These are phyloP conservation scores for Zelostemma sp. DNA, from an alignment of 1,140 invertebrate genomes.

Conservation along the genomic window DNA sequence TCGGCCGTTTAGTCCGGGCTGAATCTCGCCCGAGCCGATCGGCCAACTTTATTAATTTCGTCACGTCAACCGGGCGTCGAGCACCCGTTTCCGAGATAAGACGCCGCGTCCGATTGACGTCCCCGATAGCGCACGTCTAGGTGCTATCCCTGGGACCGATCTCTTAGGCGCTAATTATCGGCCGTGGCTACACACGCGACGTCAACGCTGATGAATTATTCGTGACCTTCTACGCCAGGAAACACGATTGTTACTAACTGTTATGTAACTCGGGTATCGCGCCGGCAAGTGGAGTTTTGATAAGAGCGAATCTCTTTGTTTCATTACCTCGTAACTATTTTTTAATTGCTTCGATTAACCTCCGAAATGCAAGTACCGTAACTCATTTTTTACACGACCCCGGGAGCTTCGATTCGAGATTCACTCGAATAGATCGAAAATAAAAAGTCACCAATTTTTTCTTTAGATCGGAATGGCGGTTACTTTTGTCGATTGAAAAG, in stretches of 20 bases:
- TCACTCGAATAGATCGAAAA: too few relatives aligned
- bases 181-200: conserved; percentile 3
- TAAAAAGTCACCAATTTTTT: too few relatives aligned
- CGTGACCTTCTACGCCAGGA: not conserved
- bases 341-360: too few relatives aligned
- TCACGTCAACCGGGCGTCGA: conserved; percentile 8
- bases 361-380: too few relatives aligned
- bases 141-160: conserved; percentile 3
- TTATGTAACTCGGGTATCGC: not conserved
- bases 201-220: conserved; percentile 2
- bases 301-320: too few relatives aligned
- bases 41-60: conserved; percentile 9
- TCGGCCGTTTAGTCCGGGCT: not conserved
- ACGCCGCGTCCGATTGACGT: conserved; percentile 6
- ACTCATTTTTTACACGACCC: too few relatives aligned
- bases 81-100: conserved; percentile 5
- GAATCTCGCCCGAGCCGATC: not conserved
- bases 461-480: too few relatives aligned
- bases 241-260: conserved; percentile 4
- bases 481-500: too few relatives aligned
- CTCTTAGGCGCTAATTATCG: conserved; percentile 10
- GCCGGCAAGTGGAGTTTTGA: too few relatives aligned
- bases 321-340: too few relatives aligned
- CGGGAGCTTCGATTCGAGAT: too few relatives aligned
- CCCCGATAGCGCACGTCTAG: not conserved